These are phyloP conservation scores for Eleutherodactylus coqui DNA, from an alignment of 2,797 vertebrate genomes.

Conservation along the genomic window DNA sequence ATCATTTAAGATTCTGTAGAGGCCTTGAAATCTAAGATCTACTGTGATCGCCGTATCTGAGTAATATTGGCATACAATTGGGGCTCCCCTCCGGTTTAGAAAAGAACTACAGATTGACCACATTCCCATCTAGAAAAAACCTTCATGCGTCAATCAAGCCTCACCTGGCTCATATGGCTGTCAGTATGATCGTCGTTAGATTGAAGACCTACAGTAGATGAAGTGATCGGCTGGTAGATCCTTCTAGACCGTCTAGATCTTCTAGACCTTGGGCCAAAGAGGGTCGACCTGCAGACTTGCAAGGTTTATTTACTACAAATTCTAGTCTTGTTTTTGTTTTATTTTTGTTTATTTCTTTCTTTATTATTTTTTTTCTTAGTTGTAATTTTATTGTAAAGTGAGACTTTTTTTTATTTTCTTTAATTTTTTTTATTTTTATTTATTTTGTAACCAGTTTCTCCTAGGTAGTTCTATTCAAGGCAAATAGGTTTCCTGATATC, in stretches of 20 bases:
- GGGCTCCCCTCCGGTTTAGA: conserved; percentile 84
- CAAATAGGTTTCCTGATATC: conserved; percentile 77
- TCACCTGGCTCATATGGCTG: conserved; percentile 89
- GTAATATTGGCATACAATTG: conserved; percentile 91
- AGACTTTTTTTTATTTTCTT: conserved; percentile 78
- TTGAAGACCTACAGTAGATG: conserved; percentile 88
- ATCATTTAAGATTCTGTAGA: conserved; percentile 85
- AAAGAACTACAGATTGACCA: conserved; percentile 88
- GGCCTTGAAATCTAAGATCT: conserved; percentile 85
- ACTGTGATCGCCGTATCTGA: conserved; percentile 82
- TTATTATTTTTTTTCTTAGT: conserved; percentile 67
- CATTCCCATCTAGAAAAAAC: conserved; percentile 89
- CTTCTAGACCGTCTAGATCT: conserved; percentile 92
- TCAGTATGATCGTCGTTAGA: conserved; percentile 93
- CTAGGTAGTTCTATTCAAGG: conserved; percentile 77
- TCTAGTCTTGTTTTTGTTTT: conserved; percentile 82
- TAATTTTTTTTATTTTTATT: too few species aligned
- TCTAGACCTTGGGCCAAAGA: conserved; percentile 93
- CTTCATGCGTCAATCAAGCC: conserved; percentile 93
- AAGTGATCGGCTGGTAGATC: conserved; percentile 91
- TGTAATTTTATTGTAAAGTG: conserved; percentile 82
- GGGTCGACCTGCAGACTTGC: conserved; percentile 93
- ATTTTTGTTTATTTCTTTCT: neutral
- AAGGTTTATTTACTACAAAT: conserved; percentile 95
- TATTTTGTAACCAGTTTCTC: conserved; percentile 81